Percentiles rank a stretch among this genome's conserved stretches.
These are phyloP conservation scores for Mus minutoides DNA, from an alignment of 2,797 vertebrate genomes.

Conservation along the genomic window DNA sequence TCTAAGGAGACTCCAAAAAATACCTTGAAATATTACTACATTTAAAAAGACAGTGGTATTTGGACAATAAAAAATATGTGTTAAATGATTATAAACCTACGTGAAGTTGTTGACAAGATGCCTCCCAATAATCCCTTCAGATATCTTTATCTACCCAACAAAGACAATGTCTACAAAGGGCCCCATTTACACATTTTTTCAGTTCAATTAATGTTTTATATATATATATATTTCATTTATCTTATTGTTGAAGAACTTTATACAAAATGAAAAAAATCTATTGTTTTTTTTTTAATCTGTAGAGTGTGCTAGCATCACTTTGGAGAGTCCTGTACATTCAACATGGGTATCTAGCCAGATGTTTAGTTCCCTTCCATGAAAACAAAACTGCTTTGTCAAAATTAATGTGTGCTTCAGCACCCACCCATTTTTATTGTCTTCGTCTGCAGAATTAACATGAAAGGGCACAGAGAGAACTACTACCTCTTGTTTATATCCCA, in stretches of 20 bases:
- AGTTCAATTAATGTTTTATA: background rate
- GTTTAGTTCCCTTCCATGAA: background rate
- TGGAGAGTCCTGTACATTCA: background rate
- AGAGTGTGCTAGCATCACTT: background rate
- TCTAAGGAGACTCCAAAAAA: background rate
- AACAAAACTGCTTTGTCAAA: background rate
- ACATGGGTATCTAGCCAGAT: background rate
- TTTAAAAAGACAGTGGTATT: background rate
- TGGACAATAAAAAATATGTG: background rate
- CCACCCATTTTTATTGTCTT: background rate
- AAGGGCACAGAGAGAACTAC: background rate
- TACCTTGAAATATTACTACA: background rate
- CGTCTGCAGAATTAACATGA: background rate
- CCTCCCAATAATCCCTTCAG: background rate
- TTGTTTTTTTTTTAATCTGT: background rate
- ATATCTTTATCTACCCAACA: background rate
- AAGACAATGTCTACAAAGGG: background rate
- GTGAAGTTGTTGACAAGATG: background rate
- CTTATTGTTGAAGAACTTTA: background rate
- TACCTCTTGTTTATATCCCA: background rate
- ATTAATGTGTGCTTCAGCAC: background rate
- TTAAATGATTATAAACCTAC: background rate
- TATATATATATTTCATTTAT: background rate
- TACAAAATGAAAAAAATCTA: background rate
- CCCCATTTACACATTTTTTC: background rate